Evolutionary conservation across 2,113 vertebrate genomes (phyloP).

Genomic region (Agapornis roseicollis): DNA sequence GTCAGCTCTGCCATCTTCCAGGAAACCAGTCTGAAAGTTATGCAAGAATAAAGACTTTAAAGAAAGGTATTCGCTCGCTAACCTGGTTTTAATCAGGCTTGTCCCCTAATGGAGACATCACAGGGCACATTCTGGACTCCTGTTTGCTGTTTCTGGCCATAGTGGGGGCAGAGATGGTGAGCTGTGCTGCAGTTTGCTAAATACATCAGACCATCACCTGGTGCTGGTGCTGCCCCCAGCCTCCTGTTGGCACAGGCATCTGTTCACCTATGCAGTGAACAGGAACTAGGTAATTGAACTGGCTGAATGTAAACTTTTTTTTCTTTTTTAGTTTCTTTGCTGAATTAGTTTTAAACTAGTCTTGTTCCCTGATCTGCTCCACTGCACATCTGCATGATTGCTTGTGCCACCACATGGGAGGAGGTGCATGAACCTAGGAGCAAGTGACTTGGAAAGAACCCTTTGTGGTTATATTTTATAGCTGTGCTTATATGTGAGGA

Average conservation of each 20-base stretch:
- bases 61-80: not conserved
- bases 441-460: not conserved
- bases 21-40: not conserved
- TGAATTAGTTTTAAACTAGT: not conserved
- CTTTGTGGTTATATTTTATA: not conserved
- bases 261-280: rapidly evolving
- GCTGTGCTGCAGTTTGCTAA: not conserved
- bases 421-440: not conserved
- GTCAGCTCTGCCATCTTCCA: not conserved
- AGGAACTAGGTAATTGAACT: not conserved
- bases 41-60: not conserved
- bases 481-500: not conserved
- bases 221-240: not conserved
- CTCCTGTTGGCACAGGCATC: not conserved
- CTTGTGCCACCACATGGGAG: not conserved
- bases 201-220: not conserved
- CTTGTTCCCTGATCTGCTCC: not conserved
- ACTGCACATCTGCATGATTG: not conserved
- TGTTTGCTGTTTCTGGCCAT: not conserved
- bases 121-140: not conserved
- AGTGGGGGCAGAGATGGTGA: not conserved
- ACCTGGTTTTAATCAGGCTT: not conserved
- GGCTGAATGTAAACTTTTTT: not conserved
- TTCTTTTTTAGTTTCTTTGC: not conserved
- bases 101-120: not conserved